Conservation (phyloP, 1,140 invertebrate genomes). For the Drosophila quadrilineata region DNA sequence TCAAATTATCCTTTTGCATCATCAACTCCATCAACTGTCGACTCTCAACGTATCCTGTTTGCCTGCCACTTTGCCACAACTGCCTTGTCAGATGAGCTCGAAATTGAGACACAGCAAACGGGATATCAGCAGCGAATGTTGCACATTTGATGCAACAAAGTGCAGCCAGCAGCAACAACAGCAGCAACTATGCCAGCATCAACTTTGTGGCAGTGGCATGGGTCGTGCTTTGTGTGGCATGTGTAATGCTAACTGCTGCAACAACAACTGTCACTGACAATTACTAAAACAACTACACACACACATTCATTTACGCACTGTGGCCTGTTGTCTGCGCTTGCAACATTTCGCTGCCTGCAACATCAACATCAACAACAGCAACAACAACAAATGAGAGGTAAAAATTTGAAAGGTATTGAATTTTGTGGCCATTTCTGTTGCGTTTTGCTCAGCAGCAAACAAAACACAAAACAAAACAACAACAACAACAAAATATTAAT, state of each 20-base stretch:
- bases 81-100: constrained; percentile 17
- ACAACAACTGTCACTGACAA: constrained; percentile 37
- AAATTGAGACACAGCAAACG: constrained; percentile 3
- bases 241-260: constrained; percentile 19
- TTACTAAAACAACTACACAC: constrained; percentile 14
- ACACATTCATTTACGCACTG: background rate
- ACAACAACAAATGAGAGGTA: constrained; percentile 2
- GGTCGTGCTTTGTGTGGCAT: constrained; percentile 17
- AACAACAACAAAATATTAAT: constrained; percentile 42
- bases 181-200: constrained; percentile 16
- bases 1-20: too few relatives aligned
- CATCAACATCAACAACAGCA: constrained; percentile 3
- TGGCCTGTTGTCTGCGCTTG: constrained; percentile 29
- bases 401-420: constrained; percentile 48
- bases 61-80: background rate
- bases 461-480: constrained; percentile 40
- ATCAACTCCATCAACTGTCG: constrained; percentile 8
- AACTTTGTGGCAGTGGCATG: constrained; percentile 2
- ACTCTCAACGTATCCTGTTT: background rate
- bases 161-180: constrained; percentile 6
- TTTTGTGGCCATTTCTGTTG: constrained; percentile 70
- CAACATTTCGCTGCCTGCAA: too few relatives aligned
- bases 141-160: constrained; percentile 5
- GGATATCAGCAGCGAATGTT: constrained; percentile 19
- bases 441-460: constrained; percentile 47